phyloP scores from a whole-genome alignment of 2,888 invertebrate genomes.

The Portevinia maculata region DNA sequence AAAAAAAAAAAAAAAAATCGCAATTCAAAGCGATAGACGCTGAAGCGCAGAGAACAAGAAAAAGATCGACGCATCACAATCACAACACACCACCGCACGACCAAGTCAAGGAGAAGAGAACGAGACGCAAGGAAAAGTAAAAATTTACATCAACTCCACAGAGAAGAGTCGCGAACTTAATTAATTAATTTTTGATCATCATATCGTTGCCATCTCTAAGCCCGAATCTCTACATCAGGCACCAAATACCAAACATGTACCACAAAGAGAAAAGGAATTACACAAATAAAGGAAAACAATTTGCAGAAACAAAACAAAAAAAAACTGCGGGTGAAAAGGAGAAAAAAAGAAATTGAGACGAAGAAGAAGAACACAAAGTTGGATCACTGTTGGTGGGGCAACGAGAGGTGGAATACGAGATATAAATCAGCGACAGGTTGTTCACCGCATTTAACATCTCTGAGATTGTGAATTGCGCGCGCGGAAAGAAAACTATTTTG shows the following conservation, averaged over 20 bases:
- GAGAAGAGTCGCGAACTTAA: constrained; percentile 70
- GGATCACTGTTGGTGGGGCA: constrained; percentile 41
- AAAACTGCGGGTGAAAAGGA: no score
- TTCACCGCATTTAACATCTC: constrained; percentile 73
- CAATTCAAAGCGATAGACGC: background rate
- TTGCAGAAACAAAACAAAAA: constrained; percentile 3
- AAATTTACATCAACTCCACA: constrained; percentile 63
- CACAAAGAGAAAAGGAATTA: constrained; percentile 16
- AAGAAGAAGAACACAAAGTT: constrained; percentile 45
- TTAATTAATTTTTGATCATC: constrained; percentile 73
- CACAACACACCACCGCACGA: background rate
- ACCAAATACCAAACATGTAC: constrained; percentile 26
- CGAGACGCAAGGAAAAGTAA: constrained; percentile 7
- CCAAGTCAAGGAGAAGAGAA: background rate
- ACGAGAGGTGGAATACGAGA: constrained; percentile 47
- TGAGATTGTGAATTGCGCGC: constrained; percentile 53
- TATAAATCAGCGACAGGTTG: constrained; percentile 71
- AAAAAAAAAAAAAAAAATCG: constrained; percentile 29
- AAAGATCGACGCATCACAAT: constrained; percentile 31
- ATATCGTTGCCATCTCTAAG: constrained; percentile 68
- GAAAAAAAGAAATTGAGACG: constrained; percentile 1
- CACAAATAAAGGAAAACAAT: constrained; percentile 31
- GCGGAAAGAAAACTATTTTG: constrained; percentile 36
- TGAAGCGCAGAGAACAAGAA: constrained; percentile 5
- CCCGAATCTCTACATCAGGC: constrained; percentile 46